Evolutionary conservation across 2,113 vertebrate species (phyloP).

Genomic region (Meles meles): DNA sequence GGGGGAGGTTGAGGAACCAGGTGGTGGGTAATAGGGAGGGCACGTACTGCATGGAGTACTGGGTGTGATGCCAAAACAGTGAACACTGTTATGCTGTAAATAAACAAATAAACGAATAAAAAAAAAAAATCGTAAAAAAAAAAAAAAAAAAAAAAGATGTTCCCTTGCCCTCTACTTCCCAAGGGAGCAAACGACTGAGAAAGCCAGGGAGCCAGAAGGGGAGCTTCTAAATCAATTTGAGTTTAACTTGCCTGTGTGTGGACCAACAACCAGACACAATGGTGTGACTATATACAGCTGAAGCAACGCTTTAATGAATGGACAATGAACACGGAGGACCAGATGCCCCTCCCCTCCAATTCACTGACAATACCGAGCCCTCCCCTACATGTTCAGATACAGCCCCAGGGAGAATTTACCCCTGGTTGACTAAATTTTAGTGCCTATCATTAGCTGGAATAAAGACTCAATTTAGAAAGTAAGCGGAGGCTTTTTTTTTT

Average conservation of each 20-base stretch:
- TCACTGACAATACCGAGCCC: not conserved
- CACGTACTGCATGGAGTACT: no score
- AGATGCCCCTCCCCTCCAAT: not conserved
- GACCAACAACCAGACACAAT: not conserved
- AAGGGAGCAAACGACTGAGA: not conserved
- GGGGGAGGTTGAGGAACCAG: no score
- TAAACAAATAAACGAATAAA: no score
- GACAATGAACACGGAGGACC: no score
- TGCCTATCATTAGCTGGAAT: not conserved
- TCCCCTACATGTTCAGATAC: not conserved
- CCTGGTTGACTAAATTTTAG: not conserved
- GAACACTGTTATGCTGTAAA: no score
- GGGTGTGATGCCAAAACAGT: no score
- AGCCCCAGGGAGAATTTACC: not conserved
- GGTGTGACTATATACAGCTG: not conserved
- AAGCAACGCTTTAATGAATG: not conserved
- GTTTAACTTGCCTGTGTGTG: not conserved
- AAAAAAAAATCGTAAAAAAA: no score
- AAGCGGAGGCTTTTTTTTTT: not conserved
- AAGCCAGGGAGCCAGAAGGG: not conserved
- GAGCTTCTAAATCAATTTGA: not conserved
- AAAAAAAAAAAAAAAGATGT: no score
- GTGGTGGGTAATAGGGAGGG: no score
- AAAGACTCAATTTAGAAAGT: not conserved
- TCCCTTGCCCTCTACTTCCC: not conserved